Conservation (phyloP, 1,140 invertebrate genomes). For the Drosophila albomicans region DNA sequence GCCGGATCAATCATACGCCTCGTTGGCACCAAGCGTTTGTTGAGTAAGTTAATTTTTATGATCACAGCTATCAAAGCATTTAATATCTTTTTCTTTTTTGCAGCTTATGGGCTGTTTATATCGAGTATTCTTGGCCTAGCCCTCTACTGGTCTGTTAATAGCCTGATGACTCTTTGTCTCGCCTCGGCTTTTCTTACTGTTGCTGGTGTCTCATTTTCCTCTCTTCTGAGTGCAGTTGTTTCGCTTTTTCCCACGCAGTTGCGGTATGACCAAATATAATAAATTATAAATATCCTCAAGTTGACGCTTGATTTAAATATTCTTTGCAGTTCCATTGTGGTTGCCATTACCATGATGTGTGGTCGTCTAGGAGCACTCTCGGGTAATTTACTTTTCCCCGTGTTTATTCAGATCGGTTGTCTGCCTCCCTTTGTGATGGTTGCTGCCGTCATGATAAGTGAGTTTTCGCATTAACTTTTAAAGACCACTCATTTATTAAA, state of each 20-base stretch:
- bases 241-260: conserved; percentile 76
- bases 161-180: conserved; percentile 73
- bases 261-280: conserved; percentile 49
- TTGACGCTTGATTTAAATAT: neutral
- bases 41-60: conserved; percentile 54
- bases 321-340: conserved; percentile 64
- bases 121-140: conserved; percentile 78
- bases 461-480: conserved; percentile 17
- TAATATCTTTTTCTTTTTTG: neutral
- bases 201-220: conserved; percentile 66
- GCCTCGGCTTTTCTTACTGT: conserved; percentile 71
- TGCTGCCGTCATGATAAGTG: conserved; percentile 64
- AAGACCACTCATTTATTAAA: neutral
- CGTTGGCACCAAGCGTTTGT: conserved; percentile 85
- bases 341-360: conserved; percentile 77
- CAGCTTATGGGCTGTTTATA: conserved; percentile 83
- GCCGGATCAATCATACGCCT: conserved; percentile 85
- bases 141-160: conserved; percentile 85
- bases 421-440: conserved; percentile 81
- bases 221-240: conserved; percentile 72
- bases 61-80: neutral
- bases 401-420: conserved; percentile 75
- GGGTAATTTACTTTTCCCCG: conserved; percentile 77
- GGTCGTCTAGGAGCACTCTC: conserved; percentile 78
- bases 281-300: neutral